phyloP scores from a whole-genome alignment of 2,797 vertebrate genomes.

The Enteromius viviparus region DNA sequence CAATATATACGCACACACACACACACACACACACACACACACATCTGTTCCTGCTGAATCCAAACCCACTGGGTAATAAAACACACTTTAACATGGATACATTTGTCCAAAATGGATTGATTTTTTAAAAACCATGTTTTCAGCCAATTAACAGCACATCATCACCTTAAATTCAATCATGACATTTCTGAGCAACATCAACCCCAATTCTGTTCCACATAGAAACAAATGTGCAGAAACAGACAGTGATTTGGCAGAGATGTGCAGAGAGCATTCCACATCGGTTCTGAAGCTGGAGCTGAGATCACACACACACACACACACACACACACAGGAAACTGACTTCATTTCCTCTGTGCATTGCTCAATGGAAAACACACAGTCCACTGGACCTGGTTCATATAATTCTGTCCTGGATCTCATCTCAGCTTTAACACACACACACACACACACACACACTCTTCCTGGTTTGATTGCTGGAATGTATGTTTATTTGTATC shows the following conservation, averaged over 20 bases:
- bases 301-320: slow-evolving; percentile 5
- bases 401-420: slow-evolving; percentile 27
- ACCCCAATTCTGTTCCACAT: background rate
- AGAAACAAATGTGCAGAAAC: slow-evolving; percentile 14
- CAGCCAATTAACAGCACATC: background rate
- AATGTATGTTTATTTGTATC: background rate
- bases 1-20: background rate
- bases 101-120: slow-evolving; percentile 6
- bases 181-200: background rate
- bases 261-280: slow-evolving; percentile 22
- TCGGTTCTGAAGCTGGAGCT: slow-evolving; percentile 13
- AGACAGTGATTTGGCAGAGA: slow-evolving; percentile 24
- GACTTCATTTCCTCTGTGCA: slow-evolving; percentile 54
- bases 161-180: slow-evolving; percentile 18
- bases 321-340: slow-evolving; percentile 52
- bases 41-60: slow-evolving; percentile 16
- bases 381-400: slow-evolving; percentile 24
- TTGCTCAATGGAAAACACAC: slow-evolving; percentile 49
- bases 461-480: background rate
- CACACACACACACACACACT: slow-evolving; percentile 14
- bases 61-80: slow-evolving; percentile 36
- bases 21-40: background rate
- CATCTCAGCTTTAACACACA: slow-evolving; percentile 17
- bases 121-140: slow-evolving; percentile 7
- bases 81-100: background rate